Conservation (phyloP, 30 jellyfish, hydroid and myxozoan genomes). For the Hydra vulgaris region DNA sequence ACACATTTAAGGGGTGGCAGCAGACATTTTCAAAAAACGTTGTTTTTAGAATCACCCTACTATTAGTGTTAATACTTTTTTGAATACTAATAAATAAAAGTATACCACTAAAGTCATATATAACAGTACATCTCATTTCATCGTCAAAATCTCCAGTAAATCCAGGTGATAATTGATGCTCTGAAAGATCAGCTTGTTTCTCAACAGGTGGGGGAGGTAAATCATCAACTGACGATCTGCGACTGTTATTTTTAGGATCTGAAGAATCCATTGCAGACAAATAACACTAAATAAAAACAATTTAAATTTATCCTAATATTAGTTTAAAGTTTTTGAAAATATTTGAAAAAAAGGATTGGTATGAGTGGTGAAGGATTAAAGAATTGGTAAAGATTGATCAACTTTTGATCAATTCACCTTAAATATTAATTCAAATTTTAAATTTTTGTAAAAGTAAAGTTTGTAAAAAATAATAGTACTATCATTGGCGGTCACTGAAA, state of each 20-base stretch:
- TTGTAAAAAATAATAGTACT: no score
- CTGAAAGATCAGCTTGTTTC: conserved; percentile 16
- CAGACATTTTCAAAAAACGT: neutral
- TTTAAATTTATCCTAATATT: neutral
- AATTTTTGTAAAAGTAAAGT: no score
- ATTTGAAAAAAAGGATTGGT: no score
- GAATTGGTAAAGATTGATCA: no score
- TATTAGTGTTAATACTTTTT: no score
- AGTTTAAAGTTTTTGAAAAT: no score
- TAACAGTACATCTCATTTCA: conserved; percentile 65
- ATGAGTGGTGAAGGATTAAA: no score
- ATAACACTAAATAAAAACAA: conserved; percentile 48
- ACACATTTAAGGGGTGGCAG: no score
- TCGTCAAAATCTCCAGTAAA: conserved; percentile 40
- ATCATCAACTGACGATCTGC: conserved; percentile 29
- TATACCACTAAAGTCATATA: conserved; percentile 85
- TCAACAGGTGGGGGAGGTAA: conserved; percentile 53
- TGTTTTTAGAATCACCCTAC: neutral
- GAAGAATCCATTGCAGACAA: conserved; percentile 63
- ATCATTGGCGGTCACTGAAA: no score
- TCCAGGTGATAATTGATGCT: conserved; percentile 29
- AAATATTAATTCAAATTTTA: no score
- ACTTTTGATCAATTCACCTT: no score
- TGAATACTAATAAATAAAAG: no score
- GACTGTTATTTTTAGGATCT: neutral